Evolutionary conservation across 2,113 vertebrate genomes (phyloP).

Genomic region (Proterorhinus semilunaris): DNA sequence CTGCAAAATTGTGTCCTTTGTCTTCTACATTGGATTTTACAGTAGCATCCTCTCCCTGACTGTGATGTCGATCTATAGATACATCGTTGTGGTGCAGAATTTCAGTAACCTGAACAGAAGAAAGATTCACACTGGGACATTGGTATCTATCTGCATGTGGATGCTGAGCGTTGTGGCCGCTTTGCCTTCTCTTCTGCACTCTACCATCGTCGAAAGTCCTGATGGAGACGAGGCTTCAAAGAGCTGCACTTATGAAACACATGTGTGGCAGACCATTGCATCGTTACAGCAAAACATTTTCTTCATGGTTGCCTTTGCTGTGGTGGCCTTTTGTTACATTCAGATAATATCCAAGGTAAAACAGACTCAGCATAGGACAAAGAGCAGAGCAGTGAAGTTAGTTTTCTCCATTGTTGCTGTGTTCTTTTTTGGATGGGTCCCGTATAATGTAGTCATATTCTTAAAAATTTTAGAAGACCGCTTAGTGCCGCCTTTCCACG

Average conservation of each 20-base stretch:
- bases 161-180: constrained; percentile 74
- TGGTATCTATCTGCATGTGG: constrained; percentile 76
- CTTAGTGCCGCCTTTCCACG: background rate
- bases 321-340: constrained; percentile 83
- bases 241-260: constrained; percentile 64
- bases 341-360: constrained; percentile 80
- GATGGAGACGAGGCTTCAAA: background rate
- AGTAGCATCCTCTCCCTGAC: constrained; percentile 86
- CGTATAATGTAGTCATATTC: constrained; percentile 86
- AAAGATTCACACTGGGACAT: constrained; percentile 37
- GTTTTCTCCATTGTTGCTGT: constrained; percentile 82
- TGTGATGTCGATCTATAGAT: constrained; percentile 85
- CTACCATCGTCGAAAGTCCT: constrained; percentile 9
- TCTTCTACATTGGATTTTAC: constrained; percentile 86
- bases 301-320: constrained; percentile 79
- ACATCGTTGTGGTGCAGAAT: constrained; percentile 81
- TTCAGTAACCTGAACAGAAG: constrained; percentile 64
- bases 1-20: constrained; percentile 80
- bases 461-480: constrained; percentile 64
- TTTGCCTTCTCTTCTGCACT: constrained; percentile 77
- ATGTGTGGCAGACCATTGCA: constrained; percentile 38
- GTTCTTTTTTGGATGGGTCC: constrained; percentile 90
- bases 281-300: constrained; percentile 68
- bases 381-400: constrained; percentile 83
- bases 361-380: constrained; percentile 73